Evolutionary conservation across 1,140 invertebrate genomes (phyloP).

Genomic region (Ceratina australensis): DNA sequence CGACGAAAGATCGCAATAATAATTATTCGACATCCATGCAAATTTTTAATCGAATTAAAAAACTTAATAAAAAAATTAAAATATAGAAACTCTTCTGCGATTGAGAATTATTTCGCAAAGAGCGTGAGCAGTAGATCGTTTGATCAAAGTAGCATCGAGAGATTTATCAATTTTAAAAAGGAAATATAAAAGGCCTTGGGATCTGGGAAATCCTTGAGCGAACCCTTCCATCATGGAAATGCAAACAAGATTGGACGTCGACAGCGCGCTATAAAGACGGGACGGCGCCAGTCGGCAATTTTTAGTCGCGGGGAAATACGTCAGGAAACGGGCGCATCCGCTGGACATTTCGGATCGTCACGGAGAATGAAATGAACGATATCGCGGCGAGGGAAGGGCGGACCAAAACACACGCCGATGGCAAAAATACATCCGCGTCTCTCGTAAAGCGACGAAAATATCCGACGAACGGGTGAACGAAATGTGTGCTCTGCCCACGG

Average conservation of each 20-base stretch:
- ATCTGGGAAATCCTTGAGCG: no score
- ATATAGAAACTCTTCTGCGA: no score
- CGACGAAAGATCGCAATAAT: no score
- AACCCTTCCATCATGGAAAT: not conserved
- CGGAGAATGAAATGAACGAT: conserved; percentile 44
- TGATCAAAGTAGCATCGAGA: no score
- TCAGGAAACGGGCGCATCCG: conserved; percentile 18
- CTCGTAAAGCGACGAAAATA: conserved; percentile 73
- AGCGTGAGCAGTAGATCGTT: no score
- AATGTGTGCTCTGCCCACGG: conserved; percentile 10
- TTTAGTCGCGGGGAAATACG: not conserved
- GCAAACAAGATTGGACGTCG: not conserved
- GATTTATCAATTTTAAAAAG: no score
- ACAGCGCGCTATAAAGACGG: not conserved
- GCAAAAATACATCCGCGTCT: conserved; percentile 70
- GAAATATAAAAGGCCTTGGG: no score
- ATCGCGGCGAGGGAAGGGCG: conserved; percentile 36
- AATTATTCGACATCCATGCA: no score
- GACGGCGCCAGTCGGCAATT: not conserved
- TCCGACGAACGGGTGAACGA: conserved; percentile 45
- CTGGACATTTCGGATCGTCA: conserved; percentile 40
- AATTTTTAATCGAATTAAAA: no score
- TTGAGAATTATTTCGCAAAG: no score
- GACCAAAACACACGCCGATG: conserved; percentile 54
- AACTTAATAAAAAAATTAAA: no score